phyloP scores from a whole-genome alignment of 2,113 vertebrate genomes.

The Gasterosteus aculeatus region DNA sequence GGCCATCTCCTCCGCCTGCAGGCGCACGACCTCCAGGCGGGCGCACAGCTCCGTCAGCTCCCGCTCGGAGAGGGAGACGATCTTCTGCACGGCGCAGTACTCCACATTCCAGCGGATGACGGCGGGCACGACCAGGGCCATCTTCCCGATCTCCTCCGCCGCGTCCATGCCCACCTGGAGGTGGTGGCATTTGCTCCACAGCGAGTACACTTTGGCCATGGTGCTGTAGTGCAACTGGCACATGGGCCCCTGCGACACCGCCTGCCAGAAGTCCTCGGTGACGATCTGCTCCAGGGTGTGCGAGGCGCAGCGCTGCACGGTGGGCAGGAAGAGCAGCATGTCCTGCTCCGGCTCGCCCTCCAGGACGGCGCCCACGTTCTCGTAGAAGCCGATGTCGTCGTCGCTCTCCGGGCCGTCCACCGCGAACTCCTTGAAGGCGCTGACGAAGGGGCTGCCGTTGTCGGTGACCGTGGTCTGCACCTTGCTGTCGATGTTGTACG shows the following conservation, averaged over 20 bases:
- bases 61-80: conserved; percentile 70
- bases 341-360: conserved; percentile 74
- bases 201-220: conserved; percentile 72
- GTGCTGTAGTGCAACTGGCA: conserved; percentile 74
- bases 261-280: conserved; percentile 76
- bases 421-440: conserved; percentile 76
- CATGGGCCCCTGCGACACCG: conserved; percentile 73
- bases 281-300: conserved; percentile 77
- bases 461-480: conserved; percentile 76
- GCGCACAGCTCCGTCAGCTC: conserved; percentile 74
- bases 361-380: conserved; percentile 70
- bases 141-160: conserved; percentile 73
- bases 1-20: conserved; percentile 75
- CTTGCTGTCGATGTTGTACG: conserved; percentile 77
- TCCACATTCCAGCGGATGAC: conserved; percentile 78
- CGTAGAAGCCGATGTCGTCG: conserved; percentile 72
- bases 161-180: conserved; percentile 68
- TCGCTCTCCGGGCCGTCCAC: conserved; percentile 60
- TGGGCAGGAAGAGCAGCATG: conserved; percentile 74
- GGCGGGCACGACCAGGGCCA: conserved; percentile 64
- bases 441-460: conserved; percentile 76
- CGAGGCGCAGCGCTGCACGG: conserved; percentile 73
- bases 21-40: conserved; percentile 64
- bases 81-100: conserved; percentile 76
- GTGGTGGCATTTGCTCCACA: conserved; percentile 77